These are phyloP conservation scores for Pristionchus entomophagus DNA, from an alignment of 2,888 invertebrate species.

Conservation along the genomic window DNA sequence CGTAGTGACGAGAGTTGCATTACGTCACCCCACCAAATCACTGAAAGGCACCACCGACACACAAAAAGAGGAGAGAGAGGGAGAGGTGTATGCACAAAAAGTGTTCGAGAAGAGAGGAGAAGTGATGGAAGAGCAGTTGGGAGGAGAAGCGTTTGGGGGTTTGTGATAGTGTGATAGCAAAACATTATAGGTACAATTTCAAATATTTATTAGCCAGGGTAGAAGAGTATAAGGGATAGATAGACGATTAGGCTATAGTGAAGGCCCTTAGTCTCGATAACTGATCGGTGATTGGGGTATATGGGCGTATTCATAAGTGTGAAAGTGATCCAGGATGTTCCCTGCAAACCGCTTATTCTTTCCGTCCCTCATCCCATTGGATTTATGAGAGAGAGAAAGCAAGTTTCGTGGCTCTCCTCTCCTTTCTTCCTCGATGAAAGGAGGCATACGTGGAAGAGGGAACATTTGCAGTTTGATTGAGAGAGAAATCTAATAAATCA, in stretches of 20 bases:
- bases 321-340: too few species aligned
- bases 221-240: too few species aligned
- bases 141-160: neutral
- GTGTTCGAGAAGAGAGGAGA: neutral
- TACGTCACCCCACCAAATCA: slow-evolving; percentile 2
- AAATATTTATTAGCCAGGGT: too few species aligned
- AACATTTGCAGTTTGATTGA: neutral
- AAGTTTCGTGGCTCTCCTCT: neutral
- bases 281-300: too few species aligned
- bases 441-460: neutral
- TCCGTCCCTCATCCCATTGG: neutral
- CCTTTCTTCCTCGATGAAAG: neutral
- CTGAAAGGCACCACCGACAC: slow-evolving; percentile 20
- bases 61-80: neutral
- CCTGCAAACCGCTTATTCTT: neutral
- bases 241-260: too few species aligned
- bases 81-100: slow-evolving; percentile 31
- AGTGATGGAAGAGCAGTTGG: neutral
- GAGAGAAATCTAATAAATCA: too few species aligned
- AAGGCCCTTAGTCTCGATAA: neutral
- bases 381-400: neutral
- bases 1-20: neutral
- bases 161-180: neutral
- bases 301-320: too few species aligned
- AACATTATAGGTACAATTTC: too few species aligned